Conservation (phyloP, 2,888 invertebrate species). For the Synanthedon myopaeformis region DNA sequence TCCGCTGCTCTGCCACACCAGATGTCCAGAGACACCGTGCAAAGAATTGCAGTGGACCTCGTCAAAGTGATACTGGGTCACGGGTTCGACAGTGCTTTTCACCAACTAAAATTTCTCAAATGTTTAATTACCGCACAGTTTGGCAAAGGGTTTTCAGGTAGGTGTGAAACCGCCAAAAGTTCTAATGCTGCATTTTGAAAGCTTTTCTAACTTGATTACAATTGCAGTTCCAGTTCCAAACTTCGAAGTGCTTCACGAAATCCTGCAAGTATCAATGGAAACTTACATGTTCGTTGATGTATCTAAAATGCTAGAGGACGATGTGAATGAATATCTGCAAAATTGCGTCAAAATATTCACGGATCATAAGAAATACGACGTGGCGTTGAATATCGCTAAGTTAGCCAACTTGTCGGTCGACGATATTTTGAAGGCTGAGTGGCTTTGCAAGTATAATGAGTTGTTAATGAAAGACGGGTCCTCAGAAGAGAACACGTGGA, state of each 20-base stretch:
- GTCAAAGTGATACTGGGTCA: conserved; percentile 72
- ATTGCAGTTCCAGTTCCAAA: conserved; percentile 53
- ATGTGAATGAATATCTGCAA: conserved; percentile 54
- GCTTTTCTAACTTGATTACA: not conserved
- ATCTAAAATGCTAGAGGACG: conserved; percentile 48
- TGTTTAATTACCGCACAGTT: conserved; percentile 70
- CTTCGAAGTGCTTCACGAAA: conserved; percentile 48
- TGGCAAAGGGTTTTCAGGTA: conserved; percentile 64
- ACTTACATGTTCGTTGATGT: conserved; percentile 68
- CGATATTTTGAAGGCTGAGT: conserved; percentile 66
- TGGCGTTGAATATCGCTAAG: conserved; percentile 71
- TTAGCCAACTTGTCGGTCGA: conserved; percentile 57
- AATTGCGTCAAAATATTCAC: conserved; percentile 68
- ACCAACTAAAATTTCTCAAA: conserved; percentile 74
- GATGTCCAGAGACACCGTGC: conserved; percentile 65
- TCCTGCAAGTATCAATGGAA: conserved; percentile 70
- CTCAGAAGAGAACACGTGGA: conserved; percentile 44
- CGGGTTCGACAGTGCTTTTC: conserved; percentile 73
- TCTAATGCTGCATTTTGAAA: not conserved
- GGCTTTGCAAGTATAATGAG: conserved; percentile 61
- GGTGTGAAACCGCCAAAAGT: conserved; percentile 4
- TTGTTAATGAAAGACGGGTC: conserved; percentile 31
- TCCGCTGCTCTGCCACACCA: conserved; percentile 36
- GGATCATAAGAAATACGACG: conserved; percentile 58
- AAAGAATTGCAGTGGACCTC: conserved; percentile 68